phyloP scores from a whole-genome alignment of 2,113 vertebrate genomes.

The Eira barbara region DNA sequence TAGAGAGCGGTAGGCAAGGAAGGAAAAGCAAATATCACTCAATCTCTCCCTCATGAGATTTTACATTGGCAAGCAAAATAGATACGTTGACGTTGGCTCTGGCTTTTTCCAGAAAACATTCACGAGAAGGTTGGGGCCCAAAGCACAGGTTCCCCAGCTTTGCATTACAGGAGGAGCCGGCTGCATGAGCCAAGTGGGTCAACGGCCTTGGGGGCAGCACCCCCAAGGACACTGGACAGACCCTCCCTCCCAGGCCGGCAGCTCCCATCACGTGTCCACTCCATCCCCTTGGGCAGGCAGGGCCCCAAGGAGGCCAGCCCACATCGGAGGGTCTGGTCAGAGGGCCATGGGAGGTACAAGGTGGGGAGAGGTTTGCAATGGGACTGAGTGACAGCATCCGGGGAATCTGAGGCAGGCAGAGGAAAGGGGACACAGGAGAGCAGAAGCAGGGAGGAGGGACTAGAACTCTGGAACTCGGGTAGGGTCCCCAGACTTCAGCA shows the following conservation, averaged over 20 bases:
- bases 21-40: accelerated
- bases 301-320: not conserved
- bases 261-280: not conserved
- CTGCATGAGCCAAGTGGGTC: not conserved
- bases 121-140: accelerated
- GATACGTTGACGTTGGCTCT: not conserved
- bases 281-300: not conserved
- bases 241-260: not conserved
- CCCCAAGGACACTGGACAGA: not conserved
- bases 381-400: accelerated
- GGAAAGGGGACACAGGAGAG: not conserved
- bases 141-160: accelerated
- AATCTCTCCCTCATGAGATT: too few relatives aligned
- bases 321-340: not conserved
- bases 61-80: not conserved
- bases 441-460: not conserved
- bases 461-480: accelerated
- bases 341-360: not conserved
- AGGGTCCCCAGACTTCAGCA: not conserved
- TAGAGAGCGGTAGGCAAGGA: accelerated
- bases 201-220: not conserved
- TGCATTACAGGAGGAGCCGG: not conserved
- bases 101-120: not conserved
- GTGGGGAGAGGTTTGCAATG: not conserved
- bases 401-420: not conserved